Evolutionary conservation across 53 echinoderm and acorn worm genomes (phyloP).

Genomic region (Arbacia lixula): DNA sequence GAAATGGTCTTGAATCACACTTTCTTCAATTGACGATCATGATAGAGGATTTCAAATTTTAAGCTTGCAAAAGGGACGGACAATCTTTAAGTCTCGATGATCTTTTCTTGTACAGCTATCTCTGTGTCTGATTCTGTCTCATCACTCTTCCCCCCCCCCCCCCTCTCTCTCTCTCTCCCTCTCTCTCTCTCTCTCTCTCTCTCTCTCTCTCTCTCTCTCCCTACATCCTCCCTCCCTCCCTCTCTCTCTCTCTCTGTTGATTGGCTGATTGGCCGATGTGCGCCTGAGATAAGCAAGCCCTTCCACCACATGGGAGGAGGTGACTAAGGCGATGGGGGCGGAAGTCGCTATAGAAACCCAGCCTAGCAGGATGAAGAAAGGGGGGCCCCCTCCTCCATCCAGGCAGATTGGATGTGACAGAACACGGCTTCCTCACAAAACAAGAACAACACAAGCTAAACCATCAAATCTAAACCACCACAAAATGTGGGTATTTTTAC

Average conservation of each 20-base stretch:
- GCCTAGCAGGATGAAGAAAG: constrained; percentile 1
- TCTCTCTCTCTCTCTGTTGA: neutral
- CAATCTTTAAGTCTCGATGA: no score
- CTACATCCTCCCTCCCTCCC: neutral
- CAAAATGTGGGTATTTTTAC: no score
- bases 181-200: no score
- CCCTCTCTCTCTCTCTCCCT: no score
- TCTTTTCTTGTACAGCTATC: no score
- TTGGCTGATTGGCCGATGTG: constrained; percentile 21
- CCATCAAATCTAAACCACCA: no score
- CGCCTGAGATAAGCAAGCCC: constrained; percentile 8
- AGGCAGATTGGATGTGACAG: constrained; percentile 31
- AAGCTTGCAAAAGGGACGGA: no score
- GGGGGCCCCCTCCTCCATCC: constrained; percentile 17
- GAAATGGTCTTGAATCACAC: no score
- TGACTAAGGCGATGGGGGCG: constrained; percentile 39
- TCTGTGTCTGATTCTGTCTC: neutral
- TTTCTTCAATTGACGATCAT: no score
- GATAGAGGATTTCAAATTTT: no score
- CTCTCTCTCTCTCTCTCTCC: neutral
- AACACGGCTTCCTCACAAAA: constrained; percentile 21
- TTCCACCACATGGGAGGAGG: constrained; percentile 4
- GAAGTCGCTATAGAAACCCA: constrained; percentile 45
- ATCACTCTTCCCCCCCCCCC: neutral
- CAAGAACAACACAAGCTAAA: no score